Evolutionary conservation across 2,888 invertebrate genomes (phyloP), one percentile per base, ranked within the genome.

Genomic region (Buathra laborator): DNA sequence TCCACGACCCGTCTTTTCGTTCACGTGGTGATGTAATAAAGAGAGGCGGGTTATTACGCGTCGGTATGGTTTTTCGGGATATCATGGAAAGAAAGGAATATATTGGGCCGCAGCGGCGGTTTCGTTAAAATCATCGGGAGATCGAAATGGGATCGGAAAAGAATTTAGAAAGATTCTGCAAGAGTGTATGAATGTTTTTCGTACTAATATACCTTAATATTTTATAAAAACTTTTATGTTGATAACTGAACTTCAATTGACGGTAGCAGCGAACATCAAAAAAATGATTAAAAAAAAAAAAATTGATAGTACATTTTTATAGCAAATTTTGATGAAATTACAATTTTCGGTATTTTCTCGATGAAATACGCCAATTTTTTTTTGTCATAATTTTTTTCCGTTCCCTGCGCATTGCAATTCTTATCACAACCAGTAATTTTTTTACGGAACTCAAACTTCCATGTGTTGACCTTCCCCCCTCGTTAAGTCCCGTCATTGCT

Each of bases 41-140:
- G 44, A 32, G 29, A 44, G 16, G 7, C 19, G 70, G 48, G 56
- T 59, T 44, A 72, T 43, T 19, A 43, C 53, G 51, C 32, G 37
- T 19, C 5, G 37, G 3, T n/a, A 53, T 3, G n/a, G 7, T 24
- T 74, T 59, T 74, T 86, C 81, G 70, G 64, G 78, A 67, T 76
- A 56, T 74, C 64, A 74, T 83, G 78, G 90, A 90, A 92, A 91
- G 90, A 89, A 92, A 92, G 90, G 91, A 92, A 92, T 92, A 91
- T 90, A 92, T 89, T 86, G 87, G 74, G 68, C 16, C 59, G 12
- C 43, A n/a, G 12, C 1, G 5, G 29, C 1, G 5, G 29, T 44
- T 14, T 32, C 46, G 12, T 14, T 7, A 32, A 37, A 0, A 19
- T 51, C n/a, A 53, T 53, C 32, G 37, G 12, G 9, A 29, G 32